Base-by-base conservation (phyloP, 1,140 invertebrate species). In the Drosophila kepulauana region DNA sequence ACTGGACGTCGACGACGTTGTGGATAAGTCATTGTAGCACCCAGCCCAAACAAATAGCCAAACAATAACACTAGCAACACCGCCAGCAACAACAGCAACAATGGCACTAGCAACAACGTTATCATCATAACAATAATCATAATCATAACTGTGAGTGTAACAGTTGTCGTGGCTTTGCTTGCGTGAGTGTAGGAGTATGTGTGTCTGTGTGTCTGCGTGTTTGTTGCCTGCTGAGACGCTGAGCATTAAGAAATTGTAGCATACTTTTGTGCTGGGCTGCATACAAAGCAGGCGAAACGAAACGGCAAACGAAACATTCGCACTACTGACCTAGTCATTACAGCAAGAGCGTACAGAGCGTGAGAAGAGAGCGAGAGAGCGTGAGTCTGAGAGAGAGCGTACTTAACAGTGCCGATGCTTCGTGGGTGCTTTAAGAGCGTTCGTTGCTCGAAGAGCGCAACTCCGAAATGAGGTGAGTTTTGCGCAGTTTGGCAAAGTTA, bases 91-190 rank as follows among this genome's bases (percentile, higher is more conserved):
- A 68, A 33, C 77, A 63, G 35, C 75, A 13, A 52, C 51, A 30
- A n/a, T 5, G 57, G 30, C 49, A 68, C 57, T 51, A 67, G 45
- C 80, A 75, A 54, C 67, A 65, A 67, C 74, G 79, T 79, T 87
- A 76, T 69, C 82, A 86, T 87, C 78, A 87, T 77, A 81, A 79
- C 77, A 88, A 88, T 88, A 88, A 81, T 78, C 82, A 88, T 88
- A 88, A 88, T 84, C 80, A 88, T 88, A 88, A 88, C 74, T 81
- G 79, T 76, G 52, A 81, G 77, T 88, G 71, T 86, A 91, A 86
- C 78, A 75, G 76, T 85, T 77, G 79, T 76, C 45, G 54, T 64
- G 57, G 81, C 52, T 52, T 46, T 43, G 16, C 20, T 43, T 43
- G 41, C 41, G 1, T 38, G 15, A 30, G 20, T 20, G 41, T 33